These are phyloP conservation scores for Galeopsomyia nigrocyanea DNA, from an alignment of 2,888 invertebrate genomes.

Conservation along the genomic window DNA sequence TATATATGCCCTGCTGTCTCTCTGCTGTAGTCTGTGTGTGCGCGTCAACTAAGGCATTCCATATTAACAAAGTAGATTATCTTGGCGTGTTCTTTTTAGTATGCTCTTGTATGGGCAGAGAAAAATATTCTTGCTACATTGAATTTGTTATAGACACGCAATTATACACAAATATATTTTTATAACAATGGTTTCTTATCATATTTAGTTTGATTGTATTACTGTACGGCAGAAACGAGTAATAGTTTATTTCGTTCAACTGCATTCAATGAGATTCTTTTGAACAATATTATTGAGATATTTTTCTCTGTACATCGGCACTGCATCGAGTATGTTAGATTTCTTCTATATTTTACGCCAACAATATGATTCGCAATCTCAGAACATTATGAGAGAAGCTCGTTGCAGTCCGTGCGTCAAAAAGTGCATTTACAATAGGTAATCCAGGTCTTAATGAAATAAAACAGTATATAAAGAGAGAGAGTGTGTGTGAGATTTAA, in stretches of 20 bases:
- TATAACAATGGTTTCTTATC: slow-evolving; percentile 2
- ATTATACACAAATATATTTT: slow-evolving; percentile 6
- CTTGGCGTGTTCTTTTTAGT: slow-evolving; percentile 14
- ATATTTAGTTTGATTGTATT: slow-evolving; percentile 1
- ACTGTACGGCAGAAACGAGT: neutral
- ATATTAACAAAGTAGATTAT: slow-evolving; percentile 10
- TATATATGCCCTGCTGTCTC: slow-evolving; percentile 22
- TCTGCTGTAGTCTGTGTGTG: slow-evolving; percentile 14
- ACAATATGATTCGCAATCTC: too few species aligned
- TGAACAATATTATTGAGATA: too few species aligned
- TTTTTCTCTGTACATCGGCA: too few species aligned
- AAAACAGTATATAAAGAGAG: slow-evolving; percentile 9
- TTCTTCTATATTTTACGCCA: too few species aligned
- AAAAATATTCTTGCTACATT: slow-evolving; percentile 23
- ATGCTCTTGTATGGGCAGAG: slow-evolving; percentile 4
- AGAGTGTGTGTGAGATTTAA: slow-evolving; percentile 16
- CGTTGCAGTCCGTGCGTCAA: slow-evolving; percentile 15
- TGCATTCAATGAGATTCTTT: neutral
- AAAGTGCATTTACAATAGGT: slow-evolving; percentile 35
- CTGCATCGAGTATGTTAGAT: too few species aligned
- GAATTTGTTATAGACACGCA: slow-evolving; percentile 3
- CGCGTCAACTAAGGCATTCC: slow-evolving; percentile 21
- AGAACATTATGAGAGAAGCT: neutral
- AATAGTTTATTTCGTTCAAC: slow-evolving; percentile 1
- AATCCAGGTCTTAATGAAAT: slow-evolving; percentile 21